Base-by-base conservation (phyloP, 2,888 invertebrate genomes). In the Polietes domitor region DNA sequence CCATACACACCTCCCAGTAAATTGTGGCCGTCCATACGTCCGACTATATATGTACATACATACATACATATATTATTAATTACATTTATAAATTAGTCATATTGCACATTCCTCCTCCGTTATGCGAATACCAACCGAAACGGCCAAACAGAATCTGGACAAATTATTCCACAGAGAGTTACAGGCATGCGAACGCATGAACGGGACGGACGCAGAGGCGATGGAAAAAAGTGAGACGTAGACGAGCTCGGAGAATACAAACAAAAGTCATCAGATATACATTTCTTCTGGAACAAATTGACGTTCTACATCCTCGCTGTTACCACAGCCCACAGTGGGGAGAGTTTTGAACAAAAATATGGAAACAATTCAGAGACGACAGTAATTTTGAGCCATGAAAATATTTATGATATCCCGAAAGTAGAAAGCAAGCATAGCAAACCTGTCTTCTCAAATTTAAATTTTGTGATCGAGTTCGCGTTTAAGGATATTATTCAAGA, bases 31-130 rank as follows among this genome's bases (percentile, higher is more conserved):
- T n/a, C n/a, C n/a, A n/a, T n/a, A n/a, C n/a, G n/a, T n/a, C n/a
- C 17, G 41, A 7, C 24, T 55, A 43, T 71, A 41, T 43, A 32
- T 21, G 21, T 37, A 70, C 26, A 32, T 47, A 17, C n/a, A 17
- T 17, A 37, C 17, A n/a, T 26, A 15, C 55, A 55, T 65, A 65
- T 61, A 68, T 81, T 76, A 76, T 84, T 84, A 81, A 80, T 70
- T 76, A 81, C 81, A 84, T 84, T 84, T 84, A 84, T 76, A 84
- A 81, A 84, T 84, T 78, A 81, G 84, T 79, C 78, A 73, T 73
- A 83, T 74, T 70, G 43, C 17, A 81, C 78, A 84, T 73, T 61
- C 24, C 43, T 41, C 65, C 19, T 65, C 12, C 26, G 37, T 65
- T 37, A 21, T 19, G 28, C 47, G 32, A 63, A 43, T 47, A 37